Percentiles rank a stretch among this genome's conserved stretches.
These are phyloP conservation scores for Proterorhinus semilunaris DNA, from an alignment of 2,113 vertebrate genomes.

Conservation along the genomic window DNA sequence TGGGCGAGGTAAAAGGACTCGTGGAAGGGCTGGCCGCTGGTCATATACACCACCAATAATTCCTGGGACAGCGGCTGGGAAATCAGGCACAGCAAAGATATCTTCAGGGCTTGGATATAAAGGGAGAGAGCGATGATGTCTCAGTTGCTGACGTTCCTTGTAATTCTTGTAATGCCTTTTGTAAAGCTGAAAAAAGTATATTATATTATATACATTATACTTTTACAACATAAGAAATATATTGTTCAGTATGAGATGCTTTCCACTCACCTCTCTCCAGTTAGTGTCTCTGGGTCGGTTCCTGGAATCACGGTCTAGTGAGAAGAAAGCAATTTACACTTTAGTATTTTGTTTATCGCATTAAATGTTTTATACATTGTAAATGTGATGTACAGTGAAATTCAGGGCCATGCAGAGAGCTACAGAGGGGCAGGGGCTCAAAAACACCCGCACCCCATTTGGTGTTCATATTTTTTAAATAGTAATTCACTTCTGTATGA, in stretches of 20 bases:
- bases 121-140: background rate
- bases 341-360: background rate
- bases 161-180: constrained; percentile 36
- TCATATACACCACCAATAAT: constrained; percentile 78
- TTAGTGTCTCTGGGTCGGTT: constrained; percentile 56
- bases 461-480: too few species aligned
- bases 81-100: constrained; percentile 37
- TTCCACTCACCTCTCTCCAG: constrained; percentile 73
- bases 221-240: background rate
- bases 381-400: background rate
- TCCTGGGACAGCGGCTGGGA: constrained; percentile 60
- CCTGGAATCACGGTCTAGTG: constrained; percentile 38
- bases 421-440: too few species aligned
- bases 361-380: background rate
- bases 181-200: constrained; percentile 63
- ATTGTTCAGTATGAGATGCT: background rate
- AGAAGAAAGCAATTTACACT: background rate
- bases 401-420: background rate
- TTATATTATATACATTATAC: background rate
- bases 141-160: background rate
- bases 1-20: constrained; percentile 59
- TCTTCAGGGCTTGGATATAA: background rate
- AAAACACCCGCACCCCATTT: too few species aligned
- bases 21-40: constrained; percentile 52
- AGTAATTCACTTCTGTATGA: too few species aligned